phyloP scores from a whole-genome alignment of 2,888 invertebrate species.

The Drosophila lacicola region DNA sequence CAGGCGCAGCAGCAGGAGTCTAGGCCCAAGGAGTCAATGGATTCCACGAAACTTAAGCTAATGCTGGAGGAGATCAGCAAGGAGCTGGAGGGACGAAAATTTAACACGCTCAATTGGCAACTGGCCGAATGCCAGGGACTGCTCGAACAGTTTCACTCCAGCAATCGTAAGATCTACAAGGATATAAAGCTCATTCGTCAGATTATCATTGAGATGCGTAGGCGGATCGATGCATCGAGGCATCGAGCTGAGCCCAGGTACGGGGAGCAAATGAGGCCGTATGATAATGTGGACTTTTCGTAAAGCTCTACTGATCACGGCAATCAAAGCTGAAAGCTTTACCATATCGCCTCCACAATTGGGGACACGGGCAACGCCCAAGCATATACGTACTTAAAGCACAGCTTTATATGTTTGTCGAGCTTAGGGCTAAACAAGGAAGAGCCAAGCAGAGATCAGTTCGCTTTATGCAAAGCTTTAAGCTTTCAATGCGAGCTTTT shows the following conservation, averaged over 20 bases:
- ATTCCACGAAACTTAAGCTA: not conserved
- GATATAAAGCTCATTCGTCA: not conserved
- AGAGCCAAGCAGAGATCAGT: too few relatives aligned
- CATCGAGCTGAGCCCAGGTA: not conserved
- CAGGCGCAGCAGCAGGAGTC: not conserved
- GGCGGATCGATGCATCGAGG: not conserved
- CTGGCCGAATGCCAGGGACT: conserved; percentile 7
- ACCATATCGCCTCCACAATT: too few relatives aligned
- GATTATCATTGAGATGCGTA: not conserved
- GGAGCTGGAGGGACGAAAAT: not conserved
- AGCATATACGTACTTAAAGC: too few relatives aligned
- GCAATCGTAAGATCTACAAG: not conserved
- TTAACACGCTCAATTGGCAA: not conserved
- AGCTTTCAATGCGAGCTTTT: too few relatives aligned
- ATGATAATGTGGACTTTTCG: too few relatives aligned
- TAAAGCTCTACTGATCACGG: too few relatives aligned
- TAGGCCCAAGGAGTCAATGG: not conserved
- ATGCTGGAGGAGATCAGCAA: not conserved
- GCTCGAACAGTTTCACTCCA: not conserved
- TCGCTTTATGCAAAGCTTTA: too few relatives aligned
- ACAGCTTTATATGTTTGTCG: too few relatives aligned
- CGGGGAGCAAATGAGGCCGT: too few relatives aligned
- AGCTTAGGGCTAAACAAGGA: too few relatives aligned
- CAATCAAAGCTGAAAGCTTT: too few relatives aligned
- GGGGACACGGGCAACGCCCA: too few relatives aligned